Base-by-base conservation (phyloP, 2,113 vertebrate species). In the Hiodon alosoides region DNA sequence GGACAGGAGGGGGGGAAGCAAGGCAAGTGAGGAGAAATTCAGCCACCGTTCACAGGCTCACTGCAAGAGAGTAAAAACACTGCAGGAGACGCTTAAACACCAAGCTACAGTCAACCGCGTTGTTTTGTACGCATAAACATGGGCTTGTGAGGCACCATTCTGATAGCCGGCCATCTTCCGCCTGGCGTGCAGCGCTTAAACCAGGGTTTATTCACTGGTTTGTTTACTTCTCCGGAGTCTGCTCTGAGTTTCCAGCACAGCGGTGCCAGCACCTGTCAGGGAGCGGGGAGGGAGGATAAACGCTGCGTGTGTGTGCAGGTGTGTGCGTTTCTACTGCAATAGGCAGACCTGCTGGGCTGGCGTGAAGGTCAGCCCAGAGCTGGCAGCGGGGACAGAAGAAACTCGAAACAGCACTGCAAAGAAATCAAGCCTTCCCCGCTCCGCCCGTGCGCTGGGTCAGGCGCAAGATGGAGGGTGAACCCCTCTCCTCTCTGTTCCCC, bases 291-390 rank as follows among this genome's bases (percentile, higher is more conserved):
- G 58, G 9, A 31, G 31, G 31, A 31, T 31, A 31, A 31, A 31
- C 31, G 31, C 74, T 68, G 31, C 57, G 51, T 4, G 5, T 71
- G 50, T 67, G 69, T 58, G 11, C 3, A 59, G 79, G 55, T 13
- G 52, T 48, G 71, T 80, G 80, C 69, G 73, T 81, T 81, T 82
- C 68, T 78, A 76, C 74, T 78, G 77, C 66, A 78, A 67, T 73
- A 74, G 74, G 59, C 74, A 65, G 76, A 79, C 76, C 75, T 2
- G 46, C 72, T 10, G 61, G 69, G 75, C 76, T 54, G 74, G 46
- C 51, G 66, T 79, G 81, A 84, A 84, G 83, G 83, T 82, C 83
- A 82, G 77, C 69, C 79, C 80, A 71, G 70, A 74, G 75, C 74
- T 14, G 7, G 14, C 48, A 79, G 79, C 69, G 72, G 76, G 73